A percentile compares a stretch with the other conserved stretches of the same genome.
Conservation (phyloP, 2,113 vertebrate species). For the Emydura subglobosa region DNA sequence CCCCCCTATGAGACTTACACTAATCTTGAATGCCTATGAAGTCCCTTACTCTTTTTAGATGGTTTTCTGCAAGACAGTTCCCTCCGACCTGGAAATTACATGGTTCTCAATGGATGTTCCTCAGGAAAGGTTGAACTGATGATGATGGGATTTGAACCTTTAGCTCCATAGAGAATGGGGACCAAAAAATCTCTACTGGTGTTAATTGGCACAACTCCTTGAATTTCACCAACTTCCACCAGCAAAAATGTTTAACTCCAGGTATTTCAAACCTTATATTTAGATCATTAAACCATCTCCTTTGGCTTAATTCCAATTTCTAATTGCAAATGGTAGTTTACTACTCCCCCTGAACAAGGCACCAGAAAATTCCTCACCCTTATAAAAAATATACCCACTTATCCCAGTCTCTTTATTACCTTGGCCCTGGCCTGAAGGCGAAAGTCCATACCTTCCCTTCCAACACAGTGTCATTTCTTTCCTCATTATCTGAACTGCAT, state of each 20-base stretch:
- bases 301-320: neutral
- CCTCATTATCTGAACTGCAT: neutral
- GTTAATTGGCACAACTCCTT: neutral
- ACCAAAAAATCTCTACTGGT: neutral
- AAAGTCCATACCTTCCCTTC: neutral
- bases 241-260: neutral
- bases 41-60: neutral
- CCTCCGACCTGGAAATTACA: neutral
- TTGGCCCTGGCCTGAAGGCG: neutral
- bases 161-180: neutral
- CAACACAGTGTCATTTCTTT: neutral
- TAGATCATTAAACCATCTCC: neutral
- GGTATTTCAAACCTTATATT: neutral
- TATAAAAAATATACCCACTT: neutral
- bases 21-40: neutral
- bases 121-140: neutral
- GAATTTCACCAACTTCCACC: neutral
- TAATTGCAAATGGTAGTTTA: neutral
- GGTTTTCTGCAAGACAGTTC: neutral
- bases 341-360: neutral
- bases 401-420: neutral
- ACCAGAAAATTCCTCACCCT: neutral
- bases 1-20: neutral
- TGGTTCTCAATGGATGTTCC: neutral
- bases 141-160: neutral